Base-by-base conservation (phyloP, 2,113 vertebrate genomes). In the Poecile atricapillus region DNA sequence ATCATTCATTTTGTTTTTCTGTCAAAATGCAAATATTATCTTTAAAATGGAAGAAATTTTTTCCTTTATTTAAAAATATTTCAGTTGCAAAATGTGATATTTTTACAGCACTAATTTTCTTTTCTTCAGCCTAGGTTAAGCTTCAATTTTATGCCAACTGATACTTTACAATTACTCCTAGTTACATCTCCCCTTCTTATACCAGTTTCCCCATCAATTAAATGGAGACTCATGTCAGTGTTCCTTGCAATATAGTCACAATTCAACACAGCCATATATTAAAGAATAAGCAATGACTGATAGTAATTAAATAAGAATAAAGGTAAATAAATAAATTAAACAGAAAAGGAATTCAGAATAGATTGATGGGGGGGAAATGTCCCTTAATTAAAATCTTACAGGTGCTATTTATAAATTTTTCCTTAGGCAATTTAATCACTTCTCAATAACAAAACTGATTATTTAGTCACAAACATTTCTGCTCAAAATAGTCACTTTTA, bases 381-480 rank as follows among this genome's bases (percentile, higher is more conserved):
- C 4, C n/a, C 9, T 89, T 87, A 83, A 94, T 91, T 94, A 94
- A 74, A 89, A 81, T 78, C 69, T 87, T 92, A 94, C n/a, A 79
- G 39, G 25, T 81, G 33, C 62, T 82, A 89, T 87, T 91, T 89
- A n/a, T 83, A 67, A 4, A 11, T 80, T 87, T 83, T 91, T 76
- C 63, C 75, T 79, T 69, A 73, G 81, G 73, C 81, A 91, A 76
- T 89, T 91, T 91, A 91, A 95, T 97, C 58, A 79, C 63, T 89
- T 95, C 82, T 79, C 74, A 85, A 77, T 91, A 95, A 91, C 28
- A 90, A 85, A 95, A 80, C 74, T 85, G 87, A 80, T 94, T 91
- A 85, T 95, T 95, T 95, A 91, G 52, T 70, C 77, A 65, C 58
- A 91, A 86, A 79, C 65, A 90, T n/a, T 94, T 93, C 75, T 93